A percentile compares a stretch with the other conserved stretches of the same genome.
These are phyloP conservation scores for Oncorhynchus masou DNA, from an alignment of 2,113 vertebrate genomes.

Conservation along the genomic window DNA sequence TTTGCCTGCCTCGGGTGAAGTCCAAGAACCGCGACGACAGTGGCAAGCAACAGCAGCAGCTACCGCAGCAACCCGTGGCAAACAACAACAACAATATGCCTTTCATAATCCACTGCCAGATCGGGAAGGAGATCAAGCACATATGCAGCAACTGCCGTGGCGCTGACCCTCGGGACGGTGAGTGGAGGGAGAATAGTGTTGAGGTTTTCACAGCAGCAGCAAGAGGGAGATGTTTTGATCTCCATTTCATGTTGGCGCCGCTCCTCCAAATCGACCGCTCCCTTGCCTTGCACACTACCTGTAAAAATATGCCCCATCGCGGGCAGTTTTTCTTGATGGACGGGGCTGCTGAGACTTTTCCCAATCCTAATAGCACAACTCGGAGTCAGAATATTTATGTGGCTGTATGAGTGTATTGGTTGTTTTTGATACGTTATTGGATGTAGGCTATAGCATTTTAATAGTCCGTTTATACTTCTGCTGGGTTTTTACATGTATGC, in stretches of 20 bases:
- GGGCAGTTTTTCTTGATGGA: background rate
- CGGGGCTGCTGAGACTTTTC: background rate
- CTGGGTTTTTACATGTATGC: no score
- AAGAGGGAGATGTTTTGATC: background rate
- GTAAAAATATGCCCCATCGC: background rate
- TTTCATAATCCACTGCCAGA: slow-evolving; percentile 84
- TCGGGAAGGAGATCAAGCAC: slow-evolving; percentile 89
- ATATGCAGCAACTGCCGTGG: slow-evolving; percentile 90
- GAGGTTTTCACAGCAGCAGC: background rate
- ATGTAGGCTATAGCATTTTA: no score
- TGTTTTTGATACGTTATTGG: no score
- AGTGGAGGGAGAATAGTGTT: slow-evolving; percentile 55
- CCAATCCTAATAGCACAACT: background rate
- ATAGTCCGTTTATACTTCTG: no score
- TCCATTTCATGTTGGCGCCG: background rate
- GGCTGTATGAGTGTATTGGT: no score
- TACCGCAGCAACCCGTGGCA: slow-evolving; percentile 35
- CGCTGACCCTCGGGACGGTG: slow-evolving; percentile 81
- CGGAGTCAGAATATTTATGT: no score
- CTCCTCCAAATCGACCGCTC: slow-evolving; percentile 28
- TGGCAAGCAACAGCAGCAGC: slow-evolving; percentile 64
- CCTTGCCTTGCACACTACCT: background rate
- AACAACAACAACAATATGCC: slow-evolving; percentile 78
- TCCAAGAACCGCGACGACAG: slow-evolving; percentile 59
- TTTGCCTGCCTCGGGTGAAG: slow-evolving; percentile 81